A percentile compares a stretch with the other conserved stretches of the same genome.
Evolutionary conservation across 2,113 vertebrate species (phyloP).

Genomic region (Dascyllus trimaculatus): DNA sequence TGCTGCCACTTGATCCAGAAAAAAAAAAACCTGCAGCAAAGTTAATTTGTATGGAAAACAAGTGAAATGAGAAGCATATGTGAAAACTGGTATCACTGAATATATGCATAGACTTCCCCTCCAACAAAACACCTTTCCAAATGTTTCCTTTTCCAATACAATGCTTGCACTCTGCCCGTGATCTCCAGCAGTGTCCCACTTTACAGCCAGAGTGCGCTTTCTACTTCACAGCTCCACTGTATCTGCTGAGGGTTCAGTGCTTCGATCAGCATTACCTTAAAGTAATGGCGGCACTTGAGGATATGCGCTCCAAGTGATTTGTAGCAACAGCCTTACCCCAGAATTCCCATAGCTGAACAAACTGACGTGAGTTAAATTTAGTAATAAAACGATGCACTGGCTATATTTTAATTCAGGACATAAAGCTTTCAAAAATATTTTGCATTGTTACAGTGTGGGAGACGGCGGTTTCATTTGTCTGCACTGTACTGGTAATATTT

Average conservation of each 20-base stretch:
- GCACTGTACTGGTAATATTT: neutral
- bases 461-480: too few species aligned
- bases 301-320: slow-evolving; percentile 5
- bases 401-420: neutral
- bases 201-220: neutral
- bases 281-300: slow-evolving; percentile 18
- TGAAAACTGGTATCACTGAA: neutral
- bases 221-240: too few species aligned
- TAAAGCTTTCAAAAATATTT: neutral
- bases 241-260: neutral
- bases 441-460: neutral
- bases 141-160: neutral
- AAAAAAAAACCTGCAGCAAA: neutral
- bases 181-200: neutral
- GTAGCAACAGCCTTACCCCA: neutral
- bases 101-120: neutral
- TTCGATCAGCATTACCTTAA: neutral
- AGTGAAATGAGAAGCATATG: slow-evolving; percentile 3
- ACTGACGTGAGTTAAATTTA: neutral
- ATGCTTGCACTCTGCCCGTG: neutral
- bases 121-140: neutral
- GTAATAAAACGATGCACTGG: neutral
- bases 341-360: slow-evolving; percentile 3
- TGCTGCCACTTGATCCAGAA: slow-evolving; percentile 5
- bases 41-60: slow-evolving; percentile 4